A percentile compares a stretch with the other conserved stretches of the same genome.
Evolutionary conservation across 2,113 vertebrate genomes (phyloP).

Genomic region (Erythrocebus patas): DNA sequence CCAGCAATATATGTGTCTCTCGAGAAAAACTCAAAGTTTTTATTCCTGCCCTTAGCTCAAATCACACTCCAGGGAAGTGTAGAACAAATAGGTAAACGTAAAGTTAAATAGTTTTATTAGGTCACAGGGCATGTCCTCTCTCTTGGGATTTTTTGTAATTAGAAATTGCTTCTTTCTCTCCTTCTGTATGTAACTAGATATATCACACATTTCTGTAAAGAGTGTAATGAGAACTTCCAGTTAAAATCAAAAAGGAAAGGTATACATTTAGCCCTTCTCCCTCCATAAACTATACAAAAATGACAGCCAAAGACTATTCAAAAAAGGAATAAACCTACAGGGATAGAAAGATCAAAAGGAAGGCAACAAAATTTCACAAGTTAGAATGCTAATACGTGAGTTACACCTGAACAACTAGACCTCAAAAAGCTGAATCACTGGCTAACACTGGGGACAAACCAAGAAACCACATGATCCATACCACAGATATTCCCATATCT

Average conservation of each 20-base stretch:
- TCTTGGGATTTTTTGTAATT: not conserved
- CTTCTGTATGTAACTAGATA: not conserved
- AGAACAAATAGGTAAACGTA: not conserved
- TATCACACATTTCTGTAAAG: not conserved
- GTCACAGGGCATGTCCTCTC: not conserved
- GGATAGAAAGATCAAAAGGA: not conserved
- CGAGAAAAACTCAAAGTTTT: not conserved
- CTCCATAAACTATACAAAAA: constrained; percentile 8
- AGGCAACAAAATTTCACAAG: not conserved
- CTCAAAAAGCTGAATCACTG: not conserved
- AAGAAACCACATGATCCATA: not conserved
- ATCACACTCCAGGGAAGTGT: not conserved
- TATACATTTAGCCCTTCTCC: not conserved
- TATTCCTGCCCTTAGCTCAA: not conserved
- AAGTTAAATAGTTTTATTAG: not conserved
- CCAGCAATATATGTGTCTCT: rapidly evolving
- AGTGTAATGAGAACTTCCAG: not conserved
- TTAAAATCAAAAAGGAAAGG: not conserved
- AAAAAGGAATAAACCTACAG: not conserved
- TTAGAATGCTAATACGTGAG: not conserved
- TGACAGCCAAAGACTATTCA: not conserved
- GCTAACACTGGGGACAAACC: not conserved
- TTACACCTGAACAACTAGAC: not conserved
- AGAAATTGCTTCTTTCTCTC: not conserved
- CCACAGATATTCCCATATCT: not conserved